These are phyloP conservation scores for Brachionus plicatilis DNA, from an alignment of 1,140 invertebrate species.

Conservation along the genomic window DNA sequence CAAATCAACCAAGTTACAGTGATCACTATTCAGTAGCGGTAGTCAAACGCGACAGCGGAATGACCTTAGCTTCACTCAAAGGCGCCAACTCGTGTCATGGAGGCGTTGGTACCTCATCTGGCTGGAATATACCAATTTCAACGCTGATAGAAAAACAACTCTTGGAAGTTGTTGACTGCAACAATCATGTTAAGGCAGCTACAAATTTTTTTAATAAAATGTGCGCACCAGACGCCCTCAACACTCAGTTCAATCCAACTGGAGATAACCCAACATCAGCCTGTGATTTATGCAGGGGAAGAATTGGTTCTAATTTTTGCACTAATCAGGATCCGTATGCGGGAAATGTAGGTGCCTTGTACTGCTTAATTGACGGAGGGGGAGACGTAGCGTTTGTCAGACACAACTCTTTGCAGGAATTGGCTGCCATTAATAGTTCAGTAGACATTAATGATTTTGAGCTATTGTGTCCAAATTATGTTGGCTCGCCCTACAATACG, in stretches of 20 bases:
- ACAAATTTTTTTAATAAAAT: constrained; percentile 80
- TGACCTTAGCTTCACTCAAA: constrained; percentile 63
- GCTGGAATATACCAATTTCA: constrained; percentile 85
- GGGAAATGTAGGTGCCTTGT: constrained; percentile 75
- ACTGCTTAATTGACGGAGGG: constrained; percentile 69
- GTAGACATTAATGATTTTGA: constrained; percentile 68
- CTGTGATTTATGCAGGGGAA: constrained; percentile 75
- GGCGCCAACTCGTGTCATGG: constrained; percentile 72
- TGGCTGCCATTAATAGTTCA: constrained; percentile 15
- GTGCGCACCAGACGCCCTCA: constrained; percentile 84
- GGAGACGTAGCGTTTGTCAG: constrained; percentile 79
- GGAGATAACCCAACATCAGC: constrained; percentile 72
- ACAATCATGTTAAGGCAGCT: constrained; percentile 89
- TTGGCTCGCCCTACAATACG: constrained; percentile 61
- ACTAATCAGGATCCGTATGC: constrained; percentile 80
- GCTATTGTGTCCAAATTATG: constrained; percentile 82
- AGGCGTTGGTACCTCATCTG: constrained; percentile 80
- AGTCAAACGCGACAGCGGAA: constrained; percentile 64
- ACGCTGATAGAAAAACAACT: constrained; percentile 72
- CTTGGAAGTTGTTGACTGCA: constrained; percentile 75
- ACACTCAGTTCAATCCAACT: constrained; percentile 82
- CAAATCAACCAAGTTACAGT: constrained; percentile 49
- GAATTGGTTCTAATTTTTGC: constrained; percentile 61
- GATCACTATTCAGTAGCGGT: constrained; percentile 85
- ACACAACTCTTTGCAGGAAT: constrained; percentile 64